Evolutionary conservation across 2,888 invertebrate genomes (phyloP).

Genomic region (Carabus problematicus): DNA sequence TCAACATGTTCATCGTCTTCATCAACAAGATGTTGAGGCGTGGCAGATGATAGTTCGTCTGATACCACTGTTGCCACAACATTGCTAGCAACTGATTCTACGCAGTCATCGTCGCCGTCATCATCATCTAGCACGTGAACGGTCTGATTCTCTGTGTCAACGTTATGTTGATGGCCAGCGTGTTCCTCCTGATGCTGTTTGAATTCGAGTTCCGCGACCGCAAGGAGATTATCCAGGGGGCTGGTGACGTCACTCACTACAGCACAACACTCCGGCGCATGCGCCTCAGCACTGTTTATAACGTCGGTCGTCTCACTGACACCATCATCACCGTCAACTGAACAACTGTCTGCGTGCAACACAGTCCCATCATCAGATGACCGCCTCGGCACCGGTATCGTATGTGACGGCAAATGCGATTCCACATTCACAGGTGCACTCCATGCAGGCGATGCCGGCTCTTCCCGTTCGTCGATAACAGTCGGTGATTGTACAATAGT

Average conservation of each 20-base stretch:
- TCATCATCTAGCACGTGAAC: neutral
- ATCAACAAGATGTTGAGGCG: constrained; percentile 7
- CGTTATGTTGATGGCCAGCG: neutral
- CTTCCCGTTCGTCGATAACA: constrained; percentile 25
- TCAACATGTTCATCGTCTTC: constrained; percentile 32
- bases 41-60: neutral
- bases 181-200: constrained; percentile 61
- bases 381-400: constrained; percentile 63
- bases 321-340: constrained; percentile 46
- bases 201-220: constrained; percentile 70
- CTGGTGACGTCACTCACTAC: constrained; percentile 57
- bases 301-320: constrained; percentile 40
- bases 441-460: constrained; percentile 52
- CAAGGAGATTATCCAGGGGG: constrained; percentile 69
- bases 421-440: constrained; percentile 64
- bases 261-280: constrained; percentile 57
- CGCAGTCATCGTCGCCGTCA: neutral
- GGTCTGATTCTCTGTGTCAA: constrained; percentile 6
- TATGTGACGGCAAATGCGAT: constrained; percentile 69
- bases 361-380: constrained; percentile 53
- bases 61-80: neutral
- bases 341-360: constrained; percentile 44
- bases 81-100: neutral
- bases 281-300: constrained; percentile 56
- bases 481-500: constrained; percentile 46